Evolutionary conservation across 2,888 invertebrate species (phyloP).

Genomic region (Formica aserva): DNA sequence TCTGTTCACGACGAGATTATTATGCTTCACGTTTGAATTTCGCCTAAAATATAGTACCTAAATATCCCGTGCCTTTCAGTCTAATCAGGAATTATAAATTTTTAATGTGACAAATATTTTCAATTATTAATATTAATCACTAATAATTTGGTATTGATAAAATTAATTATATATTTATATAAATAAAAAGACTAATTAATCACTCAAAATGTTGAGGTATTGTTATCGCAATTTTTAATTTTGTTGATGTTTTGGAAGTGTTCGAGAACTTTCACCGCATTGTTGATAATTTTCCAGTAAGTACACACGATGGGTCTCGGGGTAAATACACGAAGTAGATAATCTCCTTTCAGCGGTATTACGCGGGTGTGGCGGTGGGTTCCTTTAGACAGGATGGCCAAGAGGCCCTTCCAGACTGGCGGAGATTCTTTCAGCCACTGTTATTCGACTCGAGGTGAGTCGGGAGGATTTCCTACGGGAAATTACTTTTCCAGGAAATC

Average conservation of each 20-base stretch:
- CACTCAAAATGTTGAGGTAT: not conserved
- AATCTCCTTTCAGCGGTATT: conserved; percentile 49
- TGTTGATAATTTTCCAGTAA: conserved; percentile 50
- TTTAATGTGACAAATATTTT: not conserved
- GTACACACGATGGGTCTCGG: conserved; percentile 24
- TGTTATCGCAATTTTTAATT: conserved; percentile 17
- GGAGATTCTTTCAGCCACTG: conserved; percentile 77
- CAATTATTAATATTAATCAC: not conserved
- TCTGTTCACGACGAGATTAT: not conserved
- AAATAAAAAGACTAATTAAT: not conserved
- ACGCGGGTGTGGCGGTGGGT: conserved; percentile 47
- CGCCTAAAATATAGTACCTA: not conserved
- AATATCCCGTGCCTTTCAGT: not conserved
- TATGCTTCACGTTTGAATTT: not conserved
- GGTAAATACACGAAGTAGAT: conserved; percentile 51
- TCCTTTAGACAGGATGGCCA: conserved; percentile 52
- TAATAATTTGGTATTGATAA: not conserved
- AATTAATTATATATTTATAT: not conserved
- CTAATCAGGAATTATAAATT: not conserved
- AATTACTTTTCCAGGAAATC: conserved; percentile 82
- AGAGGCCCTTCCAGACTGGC: conserved; percentile 64
- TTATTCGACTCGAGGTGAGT: conserved; percentile 81
- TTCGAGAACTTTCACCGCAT: conserved; percentile 20
- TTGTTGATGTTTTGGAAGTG: not conserved
- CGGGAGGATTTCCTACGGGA: conserved; percentile 82